Percentiles rank a stretch among this genome's conserved stretches.
These are phyloP conservation scores for Cybosia mesomella DNA, from an alignment of 2,888 invertebrate genomes.

Conservation along the genomic window DNA sequence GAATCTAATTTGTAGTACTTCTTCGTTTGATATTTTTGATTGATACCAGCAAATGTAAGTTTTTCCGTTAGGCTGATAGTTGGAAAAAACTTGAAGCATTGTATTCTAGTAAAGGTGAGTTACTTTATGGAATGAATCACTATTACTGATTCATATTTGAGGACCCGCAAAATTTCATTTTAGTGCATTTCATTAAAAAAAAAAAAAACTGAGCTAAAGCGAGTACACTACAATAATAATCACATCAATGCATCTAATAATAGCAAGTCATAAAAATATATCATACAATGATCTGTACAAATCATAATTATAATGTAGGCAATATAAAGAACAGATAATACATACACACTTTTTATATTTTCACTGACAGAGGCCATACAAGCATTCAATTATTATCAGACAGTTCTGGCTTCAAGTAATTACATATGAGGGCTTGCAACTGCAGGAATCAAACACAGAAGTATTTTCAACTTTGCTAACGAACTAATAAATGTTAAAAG, in stretches of 20 bases:
- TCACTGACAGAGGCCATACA: neutral
- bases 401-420: neutral
- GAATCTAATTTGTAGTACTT: conserved; percentile 22
- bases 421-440: neutral
- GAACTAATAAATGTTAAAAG: neutral
- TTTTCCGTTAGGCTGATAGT: conserved; percentile 40
- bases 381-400: neutral
- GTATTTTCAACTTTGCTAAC: neutral
- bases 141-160: neutral
- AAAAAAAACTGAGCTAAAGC: no score
- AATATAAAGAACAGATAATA: neutral
- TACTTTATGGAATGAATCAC: conserved; percentile 21
- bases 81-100: conserved; percentile 21
- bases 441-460: neutral
- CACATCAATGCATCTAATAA: neutral
- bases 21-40: conserved; percentile 13
- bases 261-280: conserved; percentile 1
- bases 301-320: neutral
- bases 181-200: no score
- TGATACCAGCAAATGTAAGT: conserved; percentile 22
- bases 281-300: conserved; percentile 1
- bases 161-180: neutral
- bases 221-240: neutral
- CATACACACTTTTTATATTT: neutral
- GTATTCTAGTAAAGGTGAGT: conserved; percentile 11